Evolutionary conservation across 64 coral and sea anemone species (phyloP), one percentile per base, ranked within the genome.

Genomic region (Acropora yongei): DNA sequence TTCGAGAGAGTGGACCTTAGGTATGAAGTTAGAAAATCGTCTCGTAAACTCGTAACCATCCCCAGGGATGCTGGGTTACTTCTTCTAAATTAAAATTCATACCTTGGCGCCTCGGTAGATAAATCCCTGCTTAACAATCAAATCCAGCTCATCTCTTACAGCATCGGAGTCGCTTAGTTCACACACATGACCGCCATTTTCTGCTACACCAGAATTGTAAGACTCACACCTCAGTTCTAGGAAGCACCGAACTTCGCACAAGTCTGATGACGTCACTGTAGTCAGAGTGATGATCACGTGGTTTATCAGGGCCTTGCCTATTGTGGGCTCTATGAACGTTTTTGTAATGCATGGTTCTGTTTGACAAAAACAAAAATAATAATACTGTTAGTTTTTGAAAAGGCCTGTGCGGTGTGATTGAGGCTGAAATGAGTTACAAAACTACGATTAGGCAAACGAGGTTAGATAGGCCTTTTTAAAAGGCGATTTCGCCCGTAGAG

Each of bases 101-200:
- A 79, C 77, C 77, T 49, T n/a, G 6, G 18, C 53, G 30, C 14
- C 77, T 8, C 47, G 47, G 48, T 79, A 79, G 50, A 79, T 8
- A 57, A 79, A 79, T n/a, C 77, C 77, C 30, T 49, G 77, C 53
- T 79, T 79, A 50, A 18, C 50, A 79, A 39, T 79, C 46, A 47
- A 79, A 2, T 79, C 77, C 47, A 55, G 18, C 47, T 47, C 46
- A 53, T 57, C 47, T 55, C 77, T 79, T 17, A 49, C 40, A 10
- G 47, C 17, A 51, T 79, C 49, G 1, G 77, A 79, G 44, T 79
- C 77, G 10, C 77, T 79, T n/a, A 79, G 77, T 47, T 79, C 77
- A 46, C 77, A 79, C 44, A 79, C 77, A 20, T 79, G 16, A 18
- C 6, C n/a, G 17, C 77, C 77, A 40, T 6, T 20, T 8, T 79